phyloP scores from a whole-genome alignment of 1,140 invertebrate genomes.

The Danaus plexippus region DNA sequence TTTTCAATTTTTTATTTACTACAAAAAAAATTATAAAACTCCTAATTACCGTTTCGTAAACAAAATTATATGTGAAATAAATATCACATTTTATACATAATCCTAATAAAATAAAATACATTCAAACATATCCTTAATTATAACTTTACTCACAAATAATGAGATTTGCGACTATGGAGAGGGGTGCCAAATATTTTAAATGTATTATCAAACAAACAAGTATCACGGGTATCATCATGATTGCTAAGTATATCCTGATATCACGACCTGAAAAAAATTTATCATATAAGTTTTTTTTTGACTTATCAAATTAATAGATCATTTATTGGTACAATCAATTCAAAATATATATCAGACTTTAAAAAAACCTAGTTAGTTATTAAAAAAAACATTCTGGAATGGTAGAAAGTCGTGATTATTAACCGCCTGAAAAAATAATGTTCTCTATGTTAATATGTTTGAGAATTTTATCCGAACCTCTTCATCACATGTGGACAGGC shows the following conservation, averaged over 20 bases:
- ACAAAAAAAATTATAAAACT: background rate
- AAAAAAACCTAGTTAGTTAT: background rate
- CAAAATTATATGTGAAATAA: no score
- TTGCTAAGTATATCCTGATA: conserved; percentile 37
- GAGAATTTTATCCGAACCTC: no score
- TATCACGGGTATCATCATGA: conserved; percentile 37
- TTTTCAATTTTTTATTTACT: conserved; percentile 3
- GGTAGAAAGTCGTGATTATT: no score
- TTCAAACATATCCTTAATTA: background rate
- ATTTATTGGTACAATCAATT: conserved; percentile 1
- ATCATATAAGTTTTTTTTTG: no score
- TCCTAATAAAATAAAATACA: no score
- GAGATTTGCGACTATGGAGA: conserved; percentile 44
- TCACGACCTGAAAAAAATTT: conserved; percentile 29
- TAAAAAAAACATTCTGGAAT: no score
- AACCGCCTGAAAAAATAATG: no score
- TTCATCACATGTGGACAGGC: no score
- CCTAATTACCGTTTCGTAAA: no score
- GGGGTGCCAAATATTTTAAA: conserved; percentile 48
- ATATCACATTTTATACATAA: no score
- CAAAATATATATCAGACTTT: background rate
- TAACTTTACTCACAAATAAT: conserved; percentile 35
- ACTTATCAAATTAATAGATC: no score
- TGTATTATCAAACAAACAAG: conserved; percentile 49
- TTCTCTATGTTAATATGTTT: no score